Percentiles rank a stretch among this genome's conserved stretches.
Evolutionary conservation across 2,113 vertebrate species (phyloP).

Genomic region (Pavo muticus): DNA sequence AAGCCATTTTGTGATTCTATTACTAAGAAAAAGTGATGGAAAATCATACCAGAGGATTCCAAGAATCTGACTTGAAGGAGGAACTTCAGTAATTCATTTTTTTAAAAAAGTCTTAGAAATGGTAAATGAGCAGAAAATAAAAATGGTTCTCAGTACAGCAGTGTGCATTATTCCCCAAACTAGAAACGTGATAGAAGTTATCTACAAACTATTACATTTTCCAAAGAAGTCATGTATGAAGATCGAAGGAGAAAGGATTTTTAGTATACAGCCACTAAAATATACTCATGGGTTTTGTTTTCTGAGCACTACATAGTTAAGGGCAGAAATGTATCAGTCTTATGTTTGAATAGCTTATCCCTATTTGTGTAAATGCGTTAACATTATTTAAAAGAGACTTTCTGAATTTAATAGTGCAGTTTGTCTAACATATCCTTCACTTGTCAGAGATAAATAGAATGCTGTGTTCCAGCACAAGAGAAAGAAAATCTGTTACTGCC

Average conservation of each 20-base stretch:
- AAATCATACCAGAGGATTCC: background rate
- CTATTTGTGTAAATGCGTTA: conserved; percentile 52
- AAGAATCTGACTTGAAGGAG: background rate
- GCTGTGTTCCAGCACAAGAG: conserved; percentile 53
- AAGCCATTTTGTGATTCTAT: background rate
- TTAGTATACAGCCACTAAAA: background rate
- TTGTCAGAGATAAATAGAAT: conserved; percentile 72
- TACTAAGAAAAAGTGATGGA: background rate
- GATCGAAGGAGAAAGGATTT: background rate
- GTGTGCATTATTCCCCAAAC: background rate
- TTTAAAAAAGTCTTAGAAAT: background rate
- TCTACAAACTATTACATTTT: background rate
- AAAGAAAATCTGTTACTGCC: conserved; percentile 69
- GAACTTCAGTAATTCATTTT: background rate
- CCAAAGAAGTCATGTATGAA: background rate
- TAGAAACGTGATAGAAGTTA: background rate
- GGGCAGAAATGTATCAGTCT: conserved; percentile 55
- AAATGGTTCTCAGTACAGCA: background rate
- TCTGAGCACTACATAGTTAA: background rate
- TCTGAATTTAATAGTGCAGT: conserved; percentile 60
- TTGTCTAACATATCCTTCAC: conserved; percentile 59
- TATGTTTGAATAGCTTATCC: conserved; percentile 42
- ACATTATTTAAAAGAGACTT: conserved; percentile 56
- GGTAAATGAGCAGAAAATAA: background rate
- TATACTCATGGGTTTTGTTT: background rate